A percentile compares a stretch with the other conserved stretches of the same genome.
phyloP scores from a whole-genome alignment of 2,888 invertebrate species.

The Oscheius onirici region DNA sequence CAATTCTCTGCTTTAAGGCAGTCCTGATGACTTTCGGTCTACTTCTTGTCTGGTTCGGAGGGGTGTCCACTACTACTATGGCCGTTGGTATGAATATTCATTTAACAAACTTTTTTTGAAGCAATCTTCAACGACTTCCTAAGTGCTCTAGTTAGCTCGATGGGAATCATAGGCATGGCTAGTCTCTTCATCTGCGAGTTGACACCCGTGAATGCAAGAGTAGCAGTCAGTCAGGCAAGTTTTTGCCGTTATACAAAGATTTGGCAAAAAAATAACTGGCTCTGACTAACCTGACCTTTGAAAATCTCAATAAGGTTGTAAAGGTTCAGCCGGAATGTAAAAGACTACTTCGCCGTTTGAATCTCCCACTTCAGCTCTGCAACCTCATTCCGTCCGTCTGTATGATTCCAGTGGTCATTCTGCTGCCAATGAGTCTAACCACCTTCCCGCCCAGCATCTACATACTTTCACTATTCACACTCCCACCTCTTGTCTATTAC shows the following conservation, averaged over 20 bases:
- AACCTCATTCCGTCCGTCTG: conserved; percentile 3
- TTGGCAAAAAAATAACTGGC: no score
- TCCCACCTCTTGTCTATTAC: conserved; percentile 13
- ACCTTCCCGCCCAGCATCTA: conserved; percentile 12
- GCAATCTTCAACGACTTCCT: conserved; percentile 19
- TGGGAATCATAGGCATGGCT: neutral
- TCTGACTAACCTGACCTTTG: no score
- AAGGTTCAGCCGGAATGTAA: no score
- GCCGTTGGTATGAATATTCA: neutral
- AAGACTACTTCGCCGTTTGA: no score
- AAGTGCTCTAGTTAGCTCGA: neutral
- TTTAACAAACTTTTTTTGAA: neutral
- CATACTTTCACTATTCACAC: neutral
- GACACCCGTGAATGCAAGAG: conserved; percentile 19
- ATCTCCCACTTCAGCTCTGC: neutral
- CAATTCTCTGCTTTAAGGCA: neutral
- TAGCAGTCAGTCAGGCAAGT: conserved; percentile 16
- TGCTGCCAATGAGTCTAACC: neutral
- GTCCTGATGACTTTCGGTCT: conserved; percentile 4
- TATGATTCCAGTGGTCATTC: conserved; percentile 1
- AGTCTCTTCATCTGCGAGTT: conserved; percentile 10
- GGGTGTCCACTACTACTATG: neutral
- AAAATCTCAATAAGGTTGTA: no score
- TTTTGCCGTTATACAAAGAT: neutral
- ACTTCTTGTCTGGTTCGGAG: neutral